Evolutionary conservation across 2,113 vertebrate genomes (phyloP).

Genomic region (Salminus brasiliensis): DNA sequence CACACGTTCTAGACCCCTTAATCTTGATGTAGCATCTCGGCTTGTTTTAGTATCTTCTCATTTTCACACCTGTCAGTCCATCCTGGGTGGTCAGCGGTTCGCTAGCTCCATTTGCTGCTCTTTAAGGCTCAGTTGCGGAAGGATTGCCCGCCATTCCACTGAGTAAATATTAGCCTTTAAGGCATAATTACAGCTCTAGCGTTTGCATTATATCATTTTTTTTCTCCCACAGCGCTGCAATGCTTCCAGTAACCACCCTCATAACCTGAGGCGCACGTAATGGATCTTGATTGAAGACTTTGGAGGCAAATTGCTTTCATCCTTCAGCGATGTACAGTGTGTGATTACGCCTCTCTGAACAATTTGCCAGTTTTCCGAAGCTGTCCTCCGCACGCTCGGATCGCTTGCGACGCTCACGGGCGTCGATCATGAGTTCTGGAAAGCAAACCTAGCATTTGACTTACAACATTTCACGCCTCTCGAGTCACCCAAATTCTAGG

Average conservation of each 20-base stretch:
- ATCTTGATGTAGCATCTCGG: neutral
- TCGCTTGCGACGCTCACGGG: neutral
- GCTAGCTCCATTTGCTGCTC: neutral
- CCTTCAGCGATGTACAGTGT: conserved; percentile 13
- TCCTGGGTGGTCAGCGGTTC: neutral
- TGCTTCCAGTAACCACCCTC: neutral
- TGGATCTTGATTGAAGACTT: conserved; percentile 22
- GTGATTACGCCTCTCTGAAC: conserved; percentile 8
- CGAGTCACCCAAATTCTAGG: neutral
- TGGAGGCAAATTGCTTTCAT: conserved; percentile 21
- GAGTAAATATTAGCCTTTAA: neutral
- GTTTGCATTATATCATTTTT: neutral
- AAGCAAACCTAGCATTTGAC: conserved; percentile 19
- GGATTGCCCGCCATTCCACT: neutral
- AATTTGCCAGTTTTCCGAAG: conserved; percentile 8
- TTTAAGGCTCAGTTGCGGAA: neutral
- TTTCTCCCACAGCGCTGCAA: neutral
- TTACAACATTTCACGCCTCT: neutral
- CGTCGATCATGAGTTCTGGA: neutral
- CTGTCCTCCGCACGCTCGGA: neutral
- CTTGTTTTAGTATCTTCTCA: neutral
- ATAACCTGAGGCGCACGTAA: neutral
- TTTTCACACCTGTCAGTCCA: neutral
- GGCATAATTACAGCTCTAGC: neutral
- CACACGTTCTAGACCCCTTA: neutral